Evolutionary conservation across 2,888 invertebrate species (phyloP), one percentile per base, ranked within the genome.

Genomic region (Folsomia manolachei): DNA sequence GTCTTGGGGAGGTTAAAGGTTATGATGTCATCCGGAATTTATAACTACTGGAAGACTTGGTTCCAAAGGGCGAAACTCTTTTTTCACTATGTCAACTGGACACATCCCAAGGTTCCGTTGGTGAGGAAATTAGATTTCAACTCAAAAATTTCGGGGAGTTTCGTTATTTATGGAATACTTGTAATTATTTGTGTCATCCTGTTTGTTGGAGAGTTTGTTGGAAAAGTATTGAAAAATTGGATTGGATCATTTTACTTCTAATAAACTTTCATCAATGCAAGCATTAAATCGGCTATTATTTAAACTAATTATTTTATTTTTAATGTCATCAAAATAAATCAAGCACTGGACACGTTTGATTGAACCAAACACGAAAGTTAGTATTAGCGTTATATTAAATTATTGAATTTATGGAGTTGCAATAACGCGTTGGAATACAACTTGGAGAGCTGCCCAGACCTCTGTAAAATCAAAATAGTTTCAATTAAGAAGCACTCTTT

Each of bases 371-470:
- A n/a, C n/a, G n/a, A n/a, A n/a, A n/a, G n/a, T n/a, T n/a, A n/a
- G n/a, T n/a, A n/a, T n/a, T n/a, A n/a, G n/a, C n/a, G n/a, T n/a
- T n/a, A n/a, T n/a, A n/a, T n/a, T n/a, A n/a, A n/a, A n/a, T n/a
- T n/a, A n/a, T n/a, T n/a, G n/a, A n/a, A n/a, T n/a, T n/a, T n/a
- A n/a, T 51, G 56, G 56, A 21, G 56, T 56, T 56, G 7, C 56
- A 24, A 63, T 63, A 19, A 73, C 67, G 18, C 70, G 70, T 0
- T 21, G 27, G 14, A 66, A 65, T 2, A 70, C 70, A 14, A 67
- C 70, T 27, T 19, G 24, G 11, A 73, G 26, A 53, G 26, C 73
- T 14, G 27, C 67, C 66, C 70, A 70, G 56, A 73, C 69, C 60
- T 73, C 72, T 71, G 60, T n/a, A 23, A 21, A 63, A 63, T 1